Evolutionary conservation across 2,113 vertebrate species (phyloP).

Genomic region (Chionis minor): DNA sequence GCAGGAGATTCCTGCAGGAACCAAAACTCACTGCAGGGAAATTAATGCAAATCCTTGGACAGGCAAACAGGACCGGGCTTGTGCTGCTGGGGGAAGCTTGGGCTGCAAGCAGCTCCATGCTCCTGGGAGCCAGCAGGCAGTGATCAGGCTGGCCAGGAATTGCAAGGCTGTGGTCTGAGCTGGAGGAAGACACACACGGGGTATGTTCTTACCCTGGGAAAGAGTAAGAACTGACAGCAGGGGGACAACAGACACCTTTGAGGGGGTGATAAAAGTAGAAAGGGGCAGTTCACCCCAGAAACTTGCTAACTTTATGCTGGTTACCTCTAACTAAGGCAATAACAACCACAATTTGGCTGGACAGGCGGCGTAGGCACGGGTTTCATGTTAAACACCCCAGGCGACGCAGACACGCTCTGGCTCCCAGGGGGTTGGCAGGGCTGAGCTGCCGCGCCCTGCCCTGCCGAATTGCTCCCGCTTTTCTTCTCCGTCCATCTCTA

Average conservation of each 20-base stretch:
- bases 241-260: not conserved
- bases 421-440: not conserved
- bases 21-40: not conserved
- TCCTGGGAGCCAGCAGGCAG: not conserved
- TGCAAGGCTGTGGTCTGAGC: not conserved
- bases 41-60: not conserved
- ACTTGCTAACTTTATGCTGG: not conserved
- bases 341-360: not conserved
- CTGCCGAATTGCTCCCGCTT: fast-evolving
- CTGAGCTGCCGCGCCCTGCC: not conserved
- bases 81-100: not conserved
- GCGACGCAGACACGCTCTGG: fast-evolving
- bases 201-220: not conserved
- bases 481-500: not conserved
- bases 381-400: not conserved
- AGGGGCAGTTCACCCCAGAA: not conserved
- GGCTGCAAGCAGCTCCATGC: not conserved
- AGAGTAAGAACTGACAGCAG: not conserved
- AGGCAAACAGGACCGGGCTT: not conserved
- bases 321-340: not conserved
- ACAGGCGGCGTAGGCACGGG: fast-evolving
- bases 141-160: not conserved
- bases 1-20: not conserved
- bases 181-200: not conserved
- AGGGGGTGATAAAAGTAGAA: not conserved